These are phyloP conservation scores for Drosophila setosimentum DNA, from an alignment of 2,888 invertebrate genomes.

Conservation along the genomic window DNA sequence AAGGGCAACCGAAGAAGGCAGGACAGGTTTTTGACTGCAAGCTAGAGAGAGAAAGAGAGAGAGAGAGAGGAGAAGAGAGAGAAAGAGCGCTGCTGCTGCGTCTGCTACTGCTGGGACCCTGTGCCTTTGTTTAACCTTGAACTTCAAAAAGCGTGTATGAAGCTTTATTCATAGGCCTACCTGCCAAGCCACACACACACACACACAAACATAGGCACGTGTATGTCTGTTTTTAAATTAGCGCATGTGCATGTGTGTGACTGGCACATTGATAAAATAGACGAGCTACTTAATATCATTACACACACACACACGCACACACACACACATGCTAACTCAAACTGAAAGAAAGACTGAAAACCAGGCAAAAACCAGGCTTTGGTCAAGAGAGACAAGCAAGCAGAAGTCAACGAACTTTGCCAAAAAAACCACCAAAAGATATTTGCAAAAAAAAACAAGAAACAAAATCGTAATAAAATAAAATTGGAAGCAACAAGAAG, in stretches of 20 bases:
- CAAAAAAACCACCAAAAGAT: conserved; percentile 33
- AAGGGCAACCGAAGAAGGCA: conserved; percentile 27
- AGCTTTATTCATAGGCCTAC: conserved; percentile 69
- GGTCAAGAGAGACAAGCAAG: conserved; percentile 45
- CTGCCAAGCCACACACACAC: conserved; percentile 38
- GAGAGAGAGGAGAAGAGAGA: conserved; percentile 9
- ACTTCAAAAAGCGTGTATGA: conserved; percentile 80
- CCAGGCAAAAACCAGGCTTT: conserved; percentile 31
- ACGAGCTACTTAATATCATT: conserved; percentile 41
- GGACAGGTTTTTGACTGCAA: conserved; percentile 58
- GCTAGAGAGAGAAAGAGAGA: conserved; percentile 5
- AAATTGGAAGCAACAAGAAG: conserved; percentile 24
- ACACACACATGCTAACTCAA: not conserved
- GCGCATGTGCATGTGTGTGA: conserved; percentile 44
- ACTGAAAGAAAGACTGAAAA: conserved; percentile 9
- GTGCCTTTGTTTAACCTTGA: conserved; percentile 81
- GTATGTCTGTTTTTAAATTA: conserved; percentile 48
- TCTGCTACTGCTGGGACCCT: conserved; percentile 8
- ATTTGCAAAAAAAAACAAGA: conserved; percentile 28
- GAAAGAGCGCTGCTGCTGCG: not conserved
- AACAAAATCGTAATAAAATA: conserved; percentile 14
- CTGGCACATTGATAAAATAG: conserved; percentile 37
- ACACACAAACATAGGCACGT: not conserved
- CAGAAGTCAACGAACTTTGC: conserved; percentile 72
- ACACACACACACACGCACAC: conserved; percentile 1